phyloP scores from a whole-genome alignment of 2,797 vertebrate genomes.

The Limnodromus scolopaceus region DNA sequence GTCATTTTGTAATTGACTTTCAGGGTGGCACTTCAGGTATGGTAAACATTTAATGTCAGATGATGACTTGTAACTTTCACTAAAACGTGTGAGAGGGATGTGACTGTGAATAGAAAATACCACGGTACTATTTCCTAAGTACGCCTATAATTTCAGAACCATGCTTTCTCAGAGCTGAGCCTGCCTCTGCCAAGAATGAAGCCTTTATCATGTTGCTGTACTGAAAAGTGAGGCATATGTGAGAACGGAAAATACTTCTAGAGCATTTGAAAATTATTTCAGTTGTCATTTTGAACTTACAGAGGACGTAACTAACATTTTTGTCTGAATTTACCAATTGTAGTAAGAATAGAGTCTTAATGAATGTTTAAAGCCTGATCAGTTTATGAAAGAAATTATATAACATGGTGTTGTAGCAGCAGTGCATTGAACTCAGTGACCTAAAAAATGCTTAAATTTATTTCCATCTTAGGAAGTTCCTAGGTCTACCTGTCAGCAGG shows the following conservation, averaged over 20 bases:
- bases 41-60: constrained; percentile 31
- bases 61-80: background rate
- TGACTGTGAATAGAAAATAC: constrained; percentile 15
- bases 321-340: background rate
- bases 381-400: constrained; percentile 46
- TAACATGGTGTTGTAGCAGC: background rate
- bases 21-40: background rate
- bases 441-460: constrained; percentile 22
- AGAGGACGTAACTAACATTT: background rate
- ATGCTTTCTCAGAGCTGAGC: background rate
- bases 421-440: constrained; percentile 17
- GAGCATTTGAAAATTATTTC: background rate
- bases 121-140: background rate
- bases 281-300: background rate
- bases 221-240: background rate
- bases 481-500: constrained; percentile 1
- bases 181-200: background rate
- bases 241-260: background rate
- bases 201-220: background rate
- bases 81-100: constrained; percentile 5
- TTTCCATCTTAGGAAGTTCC: constrained; percentile 8
- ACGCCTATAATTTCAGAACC: background rate
- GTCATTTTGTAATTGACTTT: background rate
- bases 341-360: background rate
- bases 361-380: constrained; percentile 5